phyloP scores from a whole-genome alignment of 1,140 invertebrate species.

The Drosophila kohkoa region DNA sequence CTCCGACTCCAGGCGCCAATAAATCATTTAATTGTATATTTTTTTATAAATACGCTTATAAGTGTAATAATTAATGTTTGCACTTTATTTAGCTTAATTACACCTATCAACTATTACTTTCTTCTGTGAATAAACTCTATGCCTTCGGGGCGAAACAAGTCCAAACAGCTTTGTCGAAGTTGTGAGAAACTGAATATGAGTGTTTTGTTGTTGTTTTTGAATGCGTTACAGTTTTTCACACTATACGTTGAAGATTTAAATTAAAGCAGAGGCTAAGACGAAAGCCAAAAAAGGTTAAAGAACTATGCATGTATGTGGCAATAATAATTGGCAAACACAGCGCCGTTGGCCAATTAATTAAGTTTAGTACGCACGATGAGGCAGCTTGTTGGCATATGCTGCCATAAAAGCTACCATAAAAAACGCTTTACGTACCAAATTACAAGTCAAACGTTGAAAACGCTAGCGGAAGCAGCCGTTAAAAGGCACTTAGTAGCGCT shows the following conservation, averaged over 20 bases:
- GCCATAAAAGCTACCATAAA: constrained; percentile 64
- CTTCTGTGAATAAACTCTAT: not conserved
- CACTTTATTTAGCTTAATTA: constrained; percentile 2
- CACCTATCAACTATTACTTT: not conserved
- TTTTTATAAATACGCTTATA: too few species aligned
- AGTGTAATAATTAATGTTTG: not conserved
- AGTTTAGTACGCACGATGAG: constrained; percentile 67
- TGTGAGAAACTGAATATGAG: not conserved
- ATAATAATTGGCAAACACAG: constrained; percentile 68
- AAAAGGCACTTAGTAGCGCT: constrained; percentile 60
- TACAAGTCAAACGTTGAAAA: constrained; percentile 46
- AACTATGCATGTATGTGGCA: constrained; percentile 24
- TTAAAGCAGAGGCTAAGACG: not conserved
- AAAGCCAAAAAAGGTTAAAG: constrained; percentile 9
- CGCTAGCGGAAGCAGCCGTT: constrained; percentile 55
- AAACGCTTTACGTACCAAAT: constrained; percentile 53
- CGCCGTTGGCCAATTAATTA: constrained; percentile 72
- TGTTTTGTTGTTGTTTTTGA: not conserved
- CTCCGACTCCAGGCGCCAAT: too few species aligned
- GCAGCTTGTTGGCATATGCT: constrained; percentile 63
- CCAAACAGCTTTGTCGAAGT: not conserved
- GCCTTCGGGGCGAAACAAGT: not conserved
- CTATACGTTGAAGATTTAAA: not conserved
- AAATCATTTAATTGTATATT: too few species aligned
- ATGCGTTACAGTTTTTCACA: constrained; percentile 9